Conservation (phyloP, 2,113 vertebrate species). For the Clarias gariepinus region DNA sequence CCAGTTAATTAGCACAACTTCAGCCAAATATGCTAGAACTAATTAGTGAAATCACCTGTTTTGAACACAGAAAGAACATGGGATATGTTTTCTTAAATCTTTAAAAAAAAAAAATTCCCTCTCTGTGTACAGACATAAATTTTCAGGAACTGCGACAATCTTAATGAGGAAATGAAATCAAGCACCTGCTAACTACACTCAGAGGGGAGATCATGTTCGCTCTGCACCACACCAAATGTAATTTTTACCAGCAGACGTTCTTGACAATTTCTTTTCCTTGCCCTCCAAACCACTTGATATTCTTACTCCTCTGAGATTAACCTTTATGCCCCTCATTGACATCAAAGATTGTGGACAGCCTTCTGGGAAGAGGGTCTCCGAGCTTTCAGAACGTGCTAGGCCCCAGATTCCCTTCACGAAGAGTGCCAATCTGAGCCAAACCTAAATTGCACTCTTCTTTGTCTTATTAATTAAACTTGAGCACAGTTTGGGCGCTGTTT, state of each 20-base stretch:
- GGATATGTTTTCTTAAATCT: too few species aligned
- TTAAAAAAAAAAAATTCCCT: too few species aligned
- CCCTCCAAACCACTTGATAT: conserved; percentile 62
- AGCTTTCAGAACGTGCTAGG: conserved; percentile 51
- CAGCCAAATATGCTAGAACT: too few species aligned
- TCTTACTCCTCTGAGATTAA: conserved; percentile 67
- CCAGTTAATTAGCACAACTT: too few species aligned
- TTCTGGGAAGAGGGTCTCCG: conserved; percentile 58
- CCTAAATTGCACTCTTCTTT: conserved; percentile 68
- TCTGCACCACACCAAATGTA: conserved; percentile 48
- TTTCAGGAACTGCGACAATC: conserved; percentile 43
- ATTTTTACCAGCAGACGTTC: conserved; percentile 52
- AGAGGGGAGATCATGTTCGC: conserved; percentile 41
- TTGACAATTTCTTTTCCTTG: conserved; percentile 51
- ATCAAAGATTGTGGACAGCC: conserved; percentile 67
- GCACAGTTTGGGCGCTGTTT: conserved; percentile 70
- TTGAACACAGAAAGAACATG: too few species aligned
- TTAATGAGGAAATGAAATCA: conserved; percentile 60
- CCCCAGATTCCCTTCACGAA: conserved; percentile 46
- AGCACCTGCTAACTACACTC: conserved; percentile 62
- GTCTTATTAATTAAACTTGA: conserved; percentile 79
- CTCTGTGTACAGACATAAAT: conserved; percentile 28
- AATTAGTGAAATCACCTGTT: too few species aligned
- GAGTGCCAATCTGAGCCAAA: conserved; percentile 59
- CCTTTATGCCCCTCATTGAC: conserved; percentile 68